Conservation (phyloP, 2,888 invertebrate species). For the Platycnemis pennipes region DNA sequence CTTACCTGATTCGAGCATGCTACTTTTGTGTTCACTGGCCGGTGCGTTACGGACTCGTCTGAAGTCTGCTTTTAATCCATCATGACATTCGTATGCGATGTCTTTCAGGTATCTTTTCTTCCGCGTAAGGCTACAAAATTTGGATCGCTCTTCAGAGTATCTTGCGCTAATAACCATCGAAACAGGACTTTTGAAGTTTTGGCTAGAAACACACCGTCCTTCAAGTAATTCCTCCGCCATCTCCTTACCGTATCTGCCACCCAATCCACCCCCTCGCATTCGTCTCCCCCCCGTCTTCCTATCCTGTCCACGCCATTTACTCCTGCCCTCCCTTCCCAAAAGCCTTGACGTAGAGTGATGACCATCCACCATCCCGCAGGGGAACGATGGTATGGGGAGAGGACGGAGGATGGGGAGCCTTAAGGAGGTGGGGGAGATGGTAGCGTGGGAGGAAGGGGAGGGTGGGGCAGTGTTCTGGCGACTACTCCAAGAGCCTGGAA, state of each 20-base stretch:
- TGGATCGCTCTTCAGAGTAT: no score
- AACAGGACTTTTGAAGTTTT: no score
- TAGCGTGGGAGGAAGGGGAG: not conserved
- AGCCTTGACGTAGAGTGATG: conserved; percentile 40
- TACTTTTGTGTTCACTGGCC: no score
- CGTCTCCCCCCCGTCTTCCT: not conserved
- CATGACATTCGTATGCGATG: no score
- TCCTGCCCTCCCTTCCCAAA: not conserved
- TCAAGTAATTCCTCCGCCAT: no score
- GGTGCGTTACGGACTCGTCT: no score
- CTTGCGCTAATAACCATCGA: no score
- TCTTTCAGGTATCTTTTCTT: no score
- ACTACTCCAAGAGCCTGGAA: not conserved
- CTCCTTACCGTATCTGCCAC: not conserved
- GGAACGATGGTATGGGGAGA: not conserved
- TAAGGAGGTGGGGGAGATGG: not conserved
- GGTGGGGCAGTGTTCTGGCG: not conserved
- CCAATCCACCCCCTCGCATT: not conserved
- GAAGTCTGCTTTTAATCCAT: no score
- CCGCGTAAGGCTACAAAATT: no score
- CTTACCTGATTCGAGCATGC: no score
- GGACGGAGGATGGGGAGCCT: not conserved
- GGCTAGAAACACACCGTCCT: no score
- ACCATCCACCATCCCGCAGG: conserved; percentile 18
- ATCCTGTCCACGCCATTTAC: conserved; percentile 43